These are phyloP conservation scores for Lagocephalus sceleratus DNA, from an alignment of 2,797 vertebrate genomes.

Conservation along the genomic window DNA sequence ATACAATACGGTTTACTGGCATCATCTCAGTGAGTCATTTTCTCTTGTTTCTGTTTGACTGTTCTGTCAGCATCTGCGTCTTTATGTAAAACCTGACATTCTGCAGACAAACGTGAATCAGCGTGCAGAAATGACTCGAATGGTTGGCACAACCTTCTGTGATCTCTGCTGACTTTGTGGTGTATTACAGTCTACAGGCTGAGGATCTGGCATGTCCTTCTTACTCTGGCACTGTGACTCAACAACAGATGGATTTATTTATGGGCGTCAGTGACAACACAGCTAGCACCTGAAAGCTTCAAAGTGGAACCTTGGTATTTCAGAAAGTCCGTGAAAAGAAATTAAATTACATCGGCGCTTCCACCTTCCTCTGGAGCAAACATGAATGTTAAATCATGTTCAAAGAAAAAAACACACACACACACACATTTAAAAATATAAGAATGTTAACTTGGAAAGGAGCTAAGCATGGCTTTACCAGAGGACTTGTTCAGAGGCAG, in stretches of 20 bases:
- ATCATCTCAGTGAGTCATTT: slow-evolving; percentile 30
- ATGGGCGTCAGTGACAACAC: background rate
- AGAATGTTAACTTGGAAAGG: background rate
- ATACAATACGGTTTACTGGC: slow-evolving; percentile 5
- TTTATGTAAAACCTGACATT: background rate
- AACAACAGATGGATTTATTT: slow-evolving; percentile 9
- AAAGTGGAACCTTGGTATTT: background rate
- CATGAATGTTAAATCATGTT: background rate
- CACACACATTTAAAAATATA: background rate
- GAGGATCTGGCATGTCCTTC: slow-evolving; percentile 16
- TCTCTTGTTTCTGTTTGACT: background rate
- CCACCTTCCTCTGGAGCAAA: background rate
- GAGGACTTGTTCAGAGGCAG: slow-evolving; percentile 86
- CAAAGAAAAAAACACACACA: background rate
- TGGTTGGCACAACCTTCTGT: too few species aligned
- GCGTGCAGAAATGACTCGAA: too few species aligned
- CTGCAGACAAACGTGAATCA: slow-evolving; percentile 2
- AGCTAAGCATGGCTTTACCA: slow-evolving; percentile 68
- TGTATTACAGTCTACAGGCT: background rate
- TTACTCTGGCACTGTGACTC: slow-evolving; percentile 17
- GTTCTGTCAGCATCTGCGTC: background rate
- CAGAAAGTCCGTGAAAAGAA: background rate
- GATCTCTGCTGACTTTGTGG: background rate
- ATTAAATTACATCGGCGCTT: background rate
- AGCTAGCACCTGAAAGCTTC: background rate